Evolutionary conservation across 2,113 vertebrate genomes (phyloP).

Genomic region (Gila orcuttii): DNA sequence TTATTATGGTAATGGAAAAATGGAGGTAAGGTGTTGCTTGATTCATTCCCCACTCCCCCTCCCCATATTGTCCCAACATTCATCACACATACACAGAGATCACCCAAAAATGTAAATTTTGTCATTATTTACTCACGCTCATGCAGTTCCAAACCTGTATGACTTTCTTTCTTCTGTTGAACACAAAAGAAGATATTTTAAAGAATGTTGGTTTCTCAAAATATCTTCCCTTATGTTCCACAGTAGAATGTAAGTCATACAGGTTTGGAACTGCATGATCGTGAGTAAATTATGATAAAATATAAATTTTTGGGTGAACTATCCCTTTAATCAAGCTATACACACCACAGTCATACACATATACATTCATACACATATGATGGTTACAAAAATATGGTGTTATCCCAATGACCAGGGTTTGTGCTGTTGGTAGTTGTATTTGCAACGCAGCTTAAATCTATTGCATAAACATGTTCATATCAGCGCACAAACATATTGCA

Average conservation of each 20-base stretch:
- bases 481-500: slow-evolving; percentile 54
- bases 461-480: slow-evolving; percentile 45
- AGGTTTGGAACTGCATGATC: too few relatives aligned
- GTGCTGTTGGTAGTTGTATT: not conserved
- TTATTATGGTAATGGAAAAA: not conserved
- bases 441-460: slow-evolving; percentile 18
- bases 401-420: not conserved
- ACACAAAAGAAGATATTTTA: not conserved
- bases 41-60: not conserved
- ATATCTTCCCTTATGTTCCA: too few relatives aligned
- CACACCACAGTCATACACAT: not conserved
- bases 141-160: not conserved
- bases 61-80: not conserved
- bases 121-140: not conserved
- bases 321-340: not conserved
- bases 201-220: too few relatives aligned
- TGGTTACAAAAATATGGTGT: not conserved
- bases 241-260: too few relatives aligned
- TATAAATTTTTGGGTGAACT: not conserved
- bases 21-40: not conserved
- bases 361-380: not conserved
- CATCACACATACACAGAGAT: not conserved
- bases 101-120: not conserved
- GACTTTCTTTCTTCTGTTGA: not conserved
- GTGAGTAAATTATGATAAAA: not conserved